phyloP scores from a whole-genome alignment of 2,113 vertebrate genomes.

The Acanthisitta chloris region DNA sequence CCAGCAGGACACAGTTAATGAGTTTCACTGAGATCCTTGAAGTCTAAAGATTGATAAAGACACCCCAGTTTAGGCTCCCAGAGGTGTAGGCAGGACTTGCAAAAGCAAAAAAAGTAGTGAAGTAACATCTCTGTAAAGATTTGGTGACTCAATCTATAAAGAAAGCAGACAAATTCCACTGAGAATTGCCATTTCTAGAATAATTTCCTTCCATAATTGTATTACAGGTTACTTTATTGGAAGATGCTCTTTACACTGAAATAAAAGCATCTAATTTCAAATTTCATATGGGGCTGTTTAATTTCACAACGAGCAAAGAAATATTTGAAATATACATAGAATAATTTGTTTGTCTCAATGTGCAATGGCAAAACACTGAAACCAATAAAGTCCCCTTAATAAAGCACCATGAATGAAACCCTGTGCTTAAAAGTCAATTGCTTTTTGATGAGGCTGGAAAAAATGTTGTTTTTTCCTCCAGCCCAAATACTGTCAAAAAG shows the following conservation, averaged over 20 bases:
- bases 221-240: conserved; percentile 3
- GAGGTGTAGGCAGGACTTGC: neutral
- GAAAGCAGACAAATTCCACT: neutral
- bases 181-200: conserved; percentile 14
- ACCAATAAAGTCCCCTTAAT: neutral
- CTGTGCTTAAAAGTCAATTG: conserved; percentile 24
- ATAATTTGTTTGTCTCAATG: neutral
- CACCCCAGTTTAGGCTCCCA: neutral
- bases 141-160: neutral
- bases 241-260: neutral
- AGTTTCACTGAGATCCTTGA: neutral
- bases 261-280: neutral
- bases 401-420: neutral
- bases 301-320: neutral
- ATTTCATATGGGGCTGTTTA: neutral
- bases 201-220: neutral
- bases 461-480: neutral
- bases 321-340: neutral
- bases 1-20: neutral
- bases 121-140: neutral
- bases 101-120: neutral
- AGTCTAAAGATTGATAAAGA: neutral
- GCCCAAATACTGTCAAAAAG: conserved; percentile 14
- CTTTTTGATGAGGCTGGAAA: conserved; percentile 3
- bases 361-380: neutral